Evolutionary conservation across 2,113 vertebrate genomes (phyloP).

Genomic region (Cyanistes caeruleus): DNA sequence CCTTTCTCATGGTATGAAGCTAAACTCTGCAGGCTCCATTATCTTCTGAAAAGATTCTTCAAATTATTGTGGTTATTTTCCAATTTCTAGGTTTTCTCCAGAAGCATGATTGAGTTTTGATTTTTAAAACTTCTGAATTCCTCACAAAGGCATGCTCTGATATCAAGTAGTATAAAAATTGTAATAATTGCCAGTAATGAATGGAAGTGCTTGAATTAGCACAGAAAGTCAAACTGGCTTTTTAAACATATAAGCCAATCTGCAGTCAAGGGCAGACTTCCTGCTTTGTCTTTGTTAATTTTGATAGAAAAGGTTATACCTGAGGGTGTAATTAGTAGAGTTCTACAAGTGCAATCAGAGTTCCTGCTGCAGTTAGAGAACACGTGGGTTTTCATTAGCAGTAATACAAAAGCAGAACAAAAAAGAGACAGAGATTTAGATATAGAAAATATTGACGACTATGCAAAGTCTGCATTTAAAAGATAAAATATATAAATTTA

Average conservation of each 20-base stretch:
- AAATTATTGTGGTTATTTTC: neutral
- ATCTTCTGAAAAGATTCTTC: neutral
- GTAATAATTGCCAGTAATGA: neutral
- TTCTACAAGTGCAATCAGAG: neutral
- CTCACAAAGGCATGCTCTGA: neutral
- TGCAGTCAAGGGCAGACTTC: neutral
- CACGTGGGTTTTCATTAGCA: neutral
- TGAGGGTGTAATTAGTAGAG: neutral
- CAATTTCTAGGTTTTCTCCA: neutral
- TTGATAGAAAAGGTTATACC: neutral
- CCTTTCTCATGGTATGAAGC: neutral
- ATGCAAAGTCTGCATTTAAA: neutral
- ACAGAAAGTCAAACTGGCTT: neutral
- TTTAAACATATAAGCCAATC: neutral
- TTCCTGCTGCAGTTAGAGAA: neutral
- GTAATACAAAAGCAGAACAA: neutral
- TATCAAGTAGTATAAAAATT: neutral
- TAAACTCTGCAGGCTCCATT: neutral
- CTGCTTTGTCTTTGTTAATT: neutral
- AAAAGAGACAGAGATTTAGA: neutral
- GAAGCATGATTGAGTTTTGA: neutral
- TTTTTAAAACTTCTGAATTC: neutral
- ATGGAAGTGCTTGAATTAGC: neutral
- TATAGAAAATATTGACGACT: neutral
- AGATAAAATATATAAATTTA: neutral